phyloP scores from a whole-genome alignment of 2,888 invertebrate species.

The Frankliniella fusca region DNA sequence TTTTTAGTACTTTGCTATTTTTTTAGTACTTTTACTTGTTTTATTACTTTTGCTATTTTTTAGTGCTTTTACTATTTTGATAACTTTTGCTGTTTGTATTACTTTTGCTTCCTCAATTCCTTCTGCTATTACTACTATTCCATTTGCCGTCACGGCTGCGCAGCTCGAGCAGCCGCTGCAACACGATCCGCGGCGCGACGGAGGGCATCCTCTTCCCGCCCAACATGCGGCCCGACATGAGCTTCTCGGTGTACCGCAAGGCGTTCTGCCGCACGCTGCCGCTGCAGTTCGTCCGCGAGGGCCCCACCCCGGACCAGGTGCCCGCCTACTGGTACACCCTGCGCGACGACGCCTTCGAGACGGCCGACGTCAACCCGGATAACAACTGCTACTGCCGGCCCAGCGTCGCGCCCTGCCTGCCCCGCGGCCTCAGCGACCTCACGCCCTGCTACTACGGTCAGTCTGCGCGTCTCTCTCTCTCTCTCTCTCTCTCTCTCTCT shows the following conservation, averaged over 20 bases:
- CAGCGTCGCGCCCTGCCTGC: slow-evolving; percentile 51
- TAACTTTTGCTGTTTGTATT: too few species aligned
- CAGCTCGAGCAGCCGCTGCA: slow-evolving; percentile 55
- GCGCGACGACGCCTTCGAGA: slow-evolving; percentile 57
- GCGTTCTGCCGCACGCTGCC: slow-evolving; percentile 71
- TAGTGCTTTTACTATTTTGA: too few species aligned
- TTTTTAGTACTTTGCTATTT: too few species aligned
- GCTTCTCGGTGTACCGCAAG: slow-evolving; percentile 63
- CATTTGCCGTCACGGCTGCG: background rate
- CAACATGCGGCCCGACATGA: slow-evolving; percentile 53
- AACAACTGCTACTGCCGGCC: slow-evolving; percentile 61
- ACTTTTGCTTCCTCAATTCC: too few species aligned
- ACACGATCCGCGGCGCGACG: slow-evolving; percentile 61
- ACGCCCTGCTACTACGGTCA: slow-evolving; percentile 68
- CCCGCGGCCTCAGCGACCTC: slow-evolving; percentile 62
- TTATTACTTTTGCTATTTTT: too few species aligned
- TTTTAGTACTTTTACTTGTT: too few species aligned
- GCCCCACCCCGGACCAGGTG: slow-evolving; percentile 51
- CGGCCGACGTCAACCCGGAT: slow-evolving; percentile 53
- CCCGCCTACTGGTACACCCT: slow-evolving; percentile 59
- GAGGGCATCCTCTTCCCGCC: slow-evolving; percentile 70
- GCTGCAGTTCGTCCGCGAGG: slow-evolving; percentile 49
- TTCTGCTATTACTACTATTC: too few species aligned
- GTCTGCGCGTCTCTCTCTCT: background rate
- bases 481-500: slow-evolving; percentile 23